A percentile compares a stretch with the other conserved stretches of the same genome.
Conservation (phyloP, 2,888 invertebrate genomes). For the Melolontha melolontha region DNA sequence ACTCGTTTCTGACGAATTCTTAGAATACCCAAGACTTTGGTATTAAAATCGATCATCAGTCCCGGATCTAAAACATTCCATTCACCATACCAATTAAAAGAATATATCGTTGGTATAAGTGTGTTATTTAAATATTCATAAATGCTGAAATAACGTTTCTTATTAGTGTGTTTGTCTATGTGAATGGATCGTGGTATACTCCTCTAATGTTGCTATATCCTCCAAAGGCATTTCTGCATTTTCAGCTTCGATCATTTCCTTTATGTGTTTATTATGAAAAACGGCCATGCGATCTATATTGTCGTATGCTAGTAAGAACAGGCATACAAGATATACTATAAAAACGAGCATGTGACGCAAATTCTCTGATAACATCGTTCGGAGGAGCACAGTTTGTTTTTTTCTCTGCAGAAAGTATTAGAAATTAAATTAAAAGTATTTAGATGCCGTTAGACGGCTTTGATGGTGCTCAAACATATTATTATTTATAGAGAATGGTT, state of each 20-base stretch:
- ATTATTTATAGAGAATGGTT: too few relatives aligned
- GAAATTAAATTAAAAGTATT: too few relatives aligned
- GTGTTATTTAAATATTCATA: conserved; percentile 45
- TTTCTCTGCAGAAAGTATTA: conserved; percentile 14
- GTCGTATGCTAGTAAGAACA: conserved; percentile 45
- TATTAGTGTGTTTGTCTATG: background rate
- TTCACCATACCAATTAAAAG: conserved; percentile 48
- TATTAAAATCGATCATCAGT: conserved; percentile 48
- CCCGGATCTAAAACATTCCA: conserved; percentile 47
- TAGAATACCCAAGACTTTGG: conserved; percentile 50
- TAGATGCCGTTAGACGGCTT: too few relatives aligned
- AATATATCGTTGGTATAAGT: conserved; percentile 41
- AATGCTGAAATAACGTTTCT: conserved; percentile 39
- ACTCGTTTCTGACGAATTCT: conserved; percentile 49
- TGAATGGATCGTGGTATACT: conserved; percentile 9
- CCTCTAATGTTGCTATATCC: conserved; percentile 18
- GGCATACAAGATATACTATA: conserved; percentile 43
- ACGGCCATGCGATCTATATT: conserved; percentile 30
- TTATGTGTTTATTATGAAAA: conserved; percentile 33
- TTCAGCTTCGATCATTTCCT: conserved; percentile 34
- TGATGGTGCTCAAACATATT: too few relatives aligned
- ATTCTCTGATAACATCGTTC: conserved; percentile 34
- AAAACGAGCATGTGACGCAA: conserved; percentile 47
- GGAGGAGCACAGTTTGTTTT: conserved; percentile 20
- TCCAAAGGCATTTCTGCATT: conserved; percentile 18